These are phyloP conservation scores for Eidolon helvum DNA, from an alignment of 2,113 vertebrate genomes.

Conservation along the genomic window DNA sequence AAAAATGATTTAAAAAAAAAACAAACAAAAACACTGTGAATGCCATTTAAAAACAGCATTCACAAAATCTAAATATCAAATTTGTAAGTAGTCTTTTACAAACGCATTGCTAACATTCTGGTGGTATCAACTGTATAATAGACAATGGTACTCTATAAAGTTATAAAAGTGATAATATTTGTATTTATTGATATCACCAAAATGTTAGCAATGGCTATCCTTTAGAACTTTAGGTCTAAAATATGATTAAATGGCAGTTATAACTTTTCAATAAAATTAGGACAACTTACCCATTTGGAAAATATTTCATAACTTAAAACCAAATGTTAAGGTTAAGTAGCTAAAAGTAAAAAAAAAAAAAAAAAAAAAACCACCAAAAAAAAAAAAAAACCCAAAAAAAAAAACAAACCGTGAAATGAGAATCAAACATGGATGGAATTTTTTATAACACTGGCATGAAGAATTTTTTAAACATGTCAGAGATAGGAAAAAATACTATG, in stretches of 20 bases:
- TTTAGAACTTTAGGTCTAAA: background rate
- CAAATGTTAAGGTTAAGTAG: slow-evolving; percentile 24
- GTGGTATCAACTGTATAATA: too few relatives aligned
- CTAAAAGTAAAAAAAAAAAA: background rate
- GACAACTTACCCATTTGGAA: slow-evolving; percentile 13
- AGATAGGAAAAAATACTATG: background rate
- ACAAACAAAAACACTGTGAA: background rate
- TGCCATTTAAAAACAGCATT: slow-evolving; percentile 25
- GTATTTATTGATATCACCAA: too few relatives aligned
- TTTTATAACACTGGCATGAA: background rate
- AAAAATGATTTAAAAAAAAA: background rate
- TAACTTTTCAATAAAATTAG: background rate
- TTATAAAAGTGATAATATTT: too few relatives aligned
- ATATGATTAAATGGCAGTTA: background rate
- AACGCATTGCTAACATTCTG: background rate
- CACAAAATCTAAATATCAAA: slow-evolving; percentile 11
- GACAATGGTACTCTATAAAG: too few relatives aligned
- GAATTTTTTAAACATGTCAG: background rate
- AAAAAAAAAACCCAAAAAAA: background rate
- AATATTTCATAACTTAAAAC: slow-evolving; percentile 32
- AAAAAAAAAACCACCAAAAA: background rate
- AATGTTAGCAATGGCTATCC: background rate
- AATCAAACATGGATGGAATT: background rate
- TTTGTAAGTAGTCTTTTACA: slow-evolving; percentile 5
- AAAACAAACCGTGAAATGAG: background rate